phyloP scores from a whole-genome alignment of 2,113 vertebrate genomes.

The Beaufortia kweichowensis region DNA sequence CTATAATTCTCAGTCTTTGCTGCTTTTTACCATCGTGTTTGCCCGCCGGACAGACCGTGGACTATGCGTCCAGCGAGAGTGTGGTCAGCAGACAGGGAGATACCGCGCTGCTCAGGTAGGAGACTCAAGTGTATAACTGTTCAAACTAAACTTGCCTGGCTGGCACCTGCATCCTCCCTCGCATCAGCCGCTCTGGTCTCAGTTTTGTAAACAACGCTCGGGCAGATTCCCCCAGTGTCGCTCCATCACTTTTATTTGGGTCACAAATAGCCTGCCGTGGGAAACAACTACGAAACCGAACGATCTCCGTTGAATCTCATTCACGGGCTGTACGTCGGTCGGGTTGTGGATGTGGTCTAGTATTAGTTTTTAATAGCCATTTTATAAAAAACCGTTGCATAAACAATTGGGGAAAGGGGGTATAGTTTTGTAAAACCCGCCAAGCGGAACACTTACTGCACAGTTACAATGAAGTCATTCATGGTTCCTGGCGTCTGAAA shows the following conservation, averaged over 20 bases:
- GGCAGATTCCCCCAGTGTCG: conserved; percentile 7
- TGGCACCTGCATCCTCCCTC: neutral
- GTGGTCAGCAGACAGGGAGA: conserved; percentile 96
- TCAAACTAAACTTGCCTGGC: conserved; percentile 43
- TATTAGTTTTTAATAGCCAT: neutral
- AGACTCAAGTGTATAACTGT: conserved; percentile 27
- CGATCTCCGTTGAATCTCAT: conserved; percentile 44
- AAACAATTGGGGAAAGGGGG: conserved; percentile 23
- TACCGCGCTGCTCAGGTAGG: conserved; percentile 94
- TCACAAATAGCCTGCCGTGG: neutral
- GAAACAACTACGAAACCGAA: neutral
- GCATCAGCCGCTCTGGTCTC: neutral
- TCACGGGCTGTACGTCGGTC: too few species aligned
- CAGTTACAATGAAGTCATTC: conserved; percentile 49
- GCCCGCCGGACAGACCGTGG: conserved; percentile 89
- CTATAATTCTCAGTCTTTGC: conserved; percentile 90
- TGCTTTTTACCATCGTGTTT: conserved; percentile 90
- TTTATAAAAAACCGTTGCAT: conserved; percentile 14
- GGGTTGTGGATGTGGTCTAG: neutral
- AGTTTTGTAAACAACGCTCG: conserved; percentile 38
- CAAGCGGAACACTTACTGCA: conserved; percentile 33
- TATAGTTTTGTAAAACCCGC: conserved; percentile 33
- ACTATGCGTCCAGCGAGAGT: conserved; percentile 89
- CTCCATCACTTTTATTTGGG: conserved; percentile 33
- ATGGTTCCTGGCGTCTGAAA: conserved; percentile 10